Conservation (phyloP, 2,113 vertebrate species). For the Empidonax alnorum region DNA sequence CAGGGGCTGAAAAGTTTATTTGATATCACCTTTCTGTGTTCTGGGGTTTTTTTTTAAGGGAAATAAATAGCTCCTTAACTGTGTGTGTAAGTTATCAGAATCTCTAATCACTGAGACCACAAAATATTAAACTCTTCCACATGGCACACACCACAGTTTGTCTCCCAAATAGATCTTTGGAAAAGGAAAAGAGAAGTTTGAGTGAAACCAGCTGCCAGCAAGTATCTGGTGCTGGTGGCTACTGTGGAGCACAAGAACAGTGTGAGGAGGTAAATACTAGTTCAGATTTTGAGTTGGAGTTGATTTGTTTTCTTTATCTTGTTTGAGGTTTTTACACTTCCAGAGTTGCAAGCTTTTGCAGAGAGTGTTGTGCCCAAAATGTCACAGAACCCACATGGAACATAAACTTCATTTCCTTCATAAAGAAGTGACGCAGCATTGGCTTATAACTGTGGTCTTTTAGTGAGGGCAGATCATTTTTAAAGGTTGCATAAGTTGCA, state of each 20-base stretch:
- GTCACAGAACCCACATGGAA: not conserved
- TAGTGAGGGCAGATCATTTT: not conserved
- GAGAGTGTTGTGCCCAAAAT: not conserved
- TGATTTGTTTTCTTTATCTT: not conserved
- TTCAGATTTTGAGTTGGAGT: not conserved
- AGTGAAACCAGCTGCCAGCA: slow-evolving; percentile 26
- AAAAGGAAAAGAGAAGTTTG: not conserved
- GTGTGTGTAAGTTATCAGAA: not conserved
- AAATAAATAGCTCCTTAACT: not conserved
- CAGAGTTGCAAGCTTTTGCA: not conserved
- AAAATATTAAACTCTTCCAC: not conserved
- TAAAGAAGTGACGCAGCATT: not conserved
- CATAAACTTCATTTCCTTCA: not conserved
- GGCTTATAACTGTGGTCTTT: not conserved
- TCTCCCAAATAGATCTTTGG: not conserved
- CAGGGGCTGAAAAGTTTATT: not conserved
- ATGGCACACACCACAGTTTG: not conserved
- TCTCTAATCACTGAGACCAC: not conserved
- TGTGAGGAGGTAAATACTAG: not conserved
- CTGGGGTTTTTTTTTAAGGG: not conserved
- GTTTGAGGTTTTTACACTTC: not conserved
- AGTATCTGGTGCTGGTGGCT: not conserved
- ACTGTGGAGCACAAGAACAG: not conserved
- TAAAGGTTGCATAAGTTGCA: not conserved
- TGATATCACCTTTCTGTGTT: not conserved